These are phyloP conservation scores for Troides oblongomaculatus DNA, from an alignment of 2,888 invertebrate genomes.

Conservation along the genomic window DNA sequence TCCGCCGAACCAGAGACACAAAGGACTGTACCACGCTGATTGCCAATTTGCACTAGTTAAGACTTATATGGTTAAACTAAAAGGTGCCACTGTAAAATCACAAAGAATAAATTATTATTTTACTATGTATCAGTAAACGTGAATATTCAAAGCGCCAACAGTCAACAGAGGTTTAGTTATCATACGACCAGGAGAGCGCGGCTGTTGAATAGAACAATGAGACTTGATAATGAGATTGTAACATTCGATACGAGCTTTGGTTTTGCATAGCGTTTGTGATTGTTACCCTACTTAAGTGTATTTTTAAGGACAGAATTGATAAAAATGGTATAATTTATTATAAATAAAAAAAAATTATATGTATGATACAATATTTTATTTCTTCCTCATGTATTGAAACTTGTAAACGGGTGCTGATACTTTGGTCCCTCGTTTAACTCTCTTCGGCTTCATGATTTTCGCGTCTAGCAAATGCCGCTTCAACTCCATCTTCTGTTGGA, in stretches of 20 bases:
- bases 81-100: too few species aligned
- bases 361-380: slow-evolving; percentile 65
- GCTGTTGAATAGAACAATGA: too few species aligned
- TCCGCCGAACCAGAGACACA: too few species aligned
- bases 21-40: too few species aligned
- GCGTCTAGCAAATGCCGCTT: slow-evolving; percentile 84
- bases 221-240: too few species aligned
- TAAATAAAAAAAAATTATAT: slow-evolving; percentile 27
- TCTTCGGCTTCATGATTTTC: slow-evolving; percentile 83
- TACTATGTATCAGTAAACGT: too few species aligned
- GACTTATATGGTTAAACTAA: too few species aligned
- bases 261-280: slow-evolving; percentile 25
- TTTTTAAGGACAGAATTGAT: slow-evolving; percentile 15
- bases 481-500: slow-evolving; percentile 89
- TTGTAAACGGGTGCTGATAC: slow-evolving; percentile 86
- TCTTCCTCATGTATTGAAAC: slow-evolving; percentile 91
- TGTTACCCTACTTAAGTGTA: slow-evolving; percentile 25
- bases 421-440: slow-evolving; percentile 82
- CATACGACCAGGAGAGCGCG: too few species aligned
- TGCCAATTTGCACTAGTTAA: too few species aligned
- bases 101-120: too few species aligned
- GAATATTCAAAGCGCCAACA: too few species aligned
- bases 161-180: too few species aligned
- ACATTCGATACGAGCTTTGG: not conserved
- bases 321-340: slow-evolving; percentile 39